Base-by-base conservation (phyloP, 2,797 vertebrate species). In the Echeneis naucrates region DNA sequence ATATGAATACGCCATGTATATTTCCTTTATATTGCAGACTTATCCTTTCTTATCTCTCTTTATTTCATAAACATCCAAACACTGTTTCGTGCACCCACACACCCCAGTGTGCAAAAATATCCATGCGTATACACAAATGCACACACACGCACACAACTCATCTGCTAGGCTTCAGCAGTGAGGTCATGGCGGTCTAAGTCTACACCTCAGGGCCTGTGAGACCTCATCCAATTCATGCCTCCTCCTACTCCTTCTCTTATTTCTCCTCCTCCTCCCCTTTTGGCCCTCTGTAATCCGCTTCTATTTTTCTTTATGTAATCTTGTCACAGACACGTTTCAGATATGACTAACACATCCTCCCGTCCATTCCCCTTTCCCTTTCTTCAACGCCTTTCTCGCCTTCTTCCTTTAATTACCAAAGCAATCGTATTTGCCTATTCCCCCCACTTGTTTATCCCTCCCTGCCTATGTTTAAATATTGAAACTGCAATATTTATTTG, bases 351-450 rank as follows among this genome's bases (percentile, higher is more conserved):
- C 91, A 72, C 85, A 81, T 87, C 85, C 85, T 81, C 78, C 77
- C 72, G 62, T 81, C 82, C 87, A 45, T 85, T 86, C 78, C 66
- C 78, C 56, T 50, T 68, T 52, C 53, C 69, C 69, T 84, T 83
- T 89, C 76, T 86, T 81, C 61, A 55, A 27, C 66, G 77, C 58
- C 75, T 77, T 77, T 72, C 80, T 79, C 24, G 35, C 68, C 76
- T 80, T 84, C 83, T 84, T 79, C 77, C 81, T 91, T 90, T 93
- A 93, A 94, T 94, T 93, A 92, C 90, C 71, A 55, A 88, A 57
- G 87, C 88, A 93, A 92, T 93, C 89, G 84, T 83, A 89, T 92
- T 91, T 88, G 81, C 87, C 80, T 71, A 84, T 82, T 88, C 80
- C 83, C 80, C 67, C 58, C 2, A 60, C 88, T 80, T 87, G 85